A percentile compares a stretch with the other conserved stretches of the same genome.
Evolutionary conservation across 2,113 vertebrate species (phyloP).

Genomic region (Tychaedon coryphoeus): DNA sequence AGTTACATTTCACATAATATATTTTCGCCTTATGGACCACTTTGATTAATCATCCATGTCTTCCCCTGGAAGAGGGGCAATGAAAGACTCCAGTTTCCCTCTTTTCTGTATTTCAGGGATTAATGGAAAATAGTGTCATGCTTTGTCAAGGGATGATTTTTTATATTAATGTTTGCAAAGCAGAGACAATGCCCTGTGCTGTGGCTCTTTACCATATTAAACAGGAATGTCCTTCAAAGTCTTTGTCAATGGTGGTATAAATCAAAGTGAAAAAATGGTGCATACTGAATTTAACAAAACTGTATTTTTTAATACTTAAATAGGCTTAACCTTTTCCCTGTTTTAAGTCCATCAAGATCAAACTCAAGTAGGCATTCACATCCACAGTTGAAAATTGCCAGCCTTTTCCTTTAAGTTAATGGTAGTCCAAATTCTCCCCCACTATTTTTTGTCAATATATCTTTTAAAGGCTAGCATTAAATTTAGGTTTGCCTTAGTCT

Average conservation of each 20-base stretch:
- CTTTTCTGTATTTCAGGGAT: constrained; percentile 61
- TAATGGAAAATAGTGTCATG: constrained; percentile 60
- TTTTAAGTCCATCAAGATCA: constrained; percentile 73
- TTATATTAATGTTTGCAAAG: constrained; percentile 68
- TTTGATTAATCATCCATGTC: constrained; percentile 67
- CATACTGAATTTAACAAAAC: constrained; percentile 69
- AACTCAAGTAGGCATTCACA: constrained; percentile 71
- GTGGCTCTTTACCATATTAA: constrained; percentile 64
- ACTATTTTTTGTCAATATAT: constrained; percentile 74
- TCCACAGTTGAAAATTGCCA: constrained; percentile 67
- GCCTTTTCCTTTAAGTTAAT: constrained; percentile 70
- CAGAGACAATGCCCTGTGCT: constrained; percentile 50
- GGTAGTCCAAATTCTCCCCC: constrained; percentile 69
- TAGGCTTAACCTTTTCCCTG: constrained; percentile 72
- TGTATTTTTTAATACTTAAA: constrained; percentile 77
- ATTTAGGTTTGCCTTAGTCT: constrained; percentile 67
- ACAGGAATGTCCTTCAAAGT: constrained; percentile 68
- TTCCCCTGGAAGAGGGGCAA: constrained; percentile 34
- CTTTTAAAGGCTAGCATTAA: constrained; percentile 74
- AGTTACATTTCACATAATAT: constrained; percentile 7
- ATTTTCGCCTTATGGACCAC: constrained; percentile 43
- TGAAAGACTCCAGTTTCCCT: constrained; percentile 61
- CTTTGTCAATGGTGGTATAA: constrained; percentile 66
- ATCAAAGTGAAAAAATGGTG: constrained; percentile 69
- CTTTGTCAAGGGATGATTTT: constrained; percentile 69